A percentile compares a stretch with the other conserved stretches of the same genome.
These are phyloP conservation scores for Chromoteleia sp. DNA, from an alignment of 2,888 invertebrate genomes.

Conservation along the genomic window DNA sequence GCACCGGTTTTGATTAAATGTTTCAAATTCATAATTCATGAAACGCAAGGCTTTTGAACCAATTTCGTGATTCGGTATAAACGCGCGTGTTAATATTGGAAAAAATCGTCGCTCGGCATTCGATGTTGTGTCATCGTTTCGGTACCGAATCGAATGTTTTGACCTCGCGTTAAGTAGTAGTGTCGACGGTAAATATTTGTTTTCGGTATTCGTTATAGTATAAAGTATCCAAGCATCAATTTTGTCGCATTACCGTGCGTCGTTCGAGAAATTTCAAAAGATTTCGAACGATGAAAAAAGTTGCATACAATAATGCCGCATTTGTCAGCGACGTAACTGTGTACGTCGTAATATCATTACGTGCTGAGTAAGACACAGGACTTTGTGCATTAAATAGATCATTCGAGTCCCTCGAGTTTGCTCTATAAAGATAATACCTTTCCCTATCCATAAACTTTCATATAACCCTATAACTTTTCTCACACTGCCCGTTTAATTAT, in stretches of 20 bases:
- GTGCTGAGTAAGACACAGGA: slow-evolving; percentile 33
- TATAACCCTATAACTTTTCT: slow-evolving; percentile 19
- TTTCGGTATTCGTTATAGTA: too few relatives aligned
- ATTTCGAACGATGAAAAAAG: not conserved
- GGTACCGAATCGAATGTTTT: not conserved
- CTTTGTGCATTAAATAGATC: slow-evolving; percentile 43
- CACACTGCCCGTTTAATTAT: slow-evolving; percentile 27
- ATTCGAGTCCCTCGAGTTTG: slow-evolving; percentile 33
- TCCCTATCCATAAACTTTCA: slow-evolving; percentile 29
- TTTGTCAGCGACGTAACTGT: slow-evolving; percentile 15
- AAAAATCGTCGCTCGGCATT: not conserved
- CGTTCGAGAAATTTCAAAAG: not conserved
- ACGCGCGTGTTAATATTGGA: not conserved
- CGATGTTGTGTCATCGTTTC: not conserved
- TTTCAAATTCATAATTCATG: not conserved
- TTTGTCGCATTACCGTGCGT: too few relatives aligned
- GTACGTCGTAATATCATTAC: slow-evolving; percentile 18
- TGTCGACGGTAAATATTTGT: too few relatives aligned
- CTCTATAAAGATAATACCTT: slow-evolving; percentile 51
- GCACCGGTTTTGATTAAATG: too few relatives aligned
- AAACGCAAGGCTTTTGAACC: not conserved
- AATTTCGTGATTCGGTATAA: slow-evolving; percentile 4
- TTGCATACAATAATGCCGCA: not conserved
- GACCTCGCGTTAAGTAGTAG: not conserved
- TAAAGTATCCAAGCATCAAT: too few relatives aligned